phyloP scores from a whole-genome alignment of 2,797 vertebrate species.

The Mustela erminea region DNA sequence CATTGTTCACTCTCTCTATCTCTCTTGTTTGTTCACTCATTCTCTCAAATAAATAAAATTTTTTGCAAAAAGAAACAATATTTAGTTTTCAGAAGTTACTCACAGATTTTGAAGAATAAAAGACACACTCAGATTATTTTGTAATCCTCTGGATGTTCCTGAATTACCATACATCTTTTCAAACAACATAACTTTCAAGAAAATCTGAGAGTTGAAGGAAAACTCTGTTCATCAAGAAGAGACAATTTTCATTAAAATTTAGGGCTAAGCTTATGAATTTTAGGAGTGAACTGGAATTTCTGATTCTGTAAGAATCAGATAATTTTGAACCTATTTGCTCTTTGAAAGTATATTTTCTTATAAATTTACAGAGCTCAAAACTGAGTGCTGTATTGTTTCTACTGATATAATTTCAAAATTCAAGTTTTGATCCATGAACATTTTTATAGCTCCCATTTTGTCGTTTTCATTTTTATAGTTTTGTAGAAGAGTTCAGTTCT shows the following conservation, averaged over 20 bases:
- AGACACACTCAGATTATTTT: neutral
- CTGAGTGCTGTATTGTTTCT: neutral
- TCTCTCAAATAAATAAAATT: no score
- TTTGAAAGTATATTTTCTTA: constrained; percentile 24
- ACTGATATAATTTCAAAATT: neutral
- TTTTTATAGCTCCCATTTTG: neutral
- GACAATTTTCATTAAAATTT: neutral
- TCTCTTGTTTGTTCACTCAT: no score
- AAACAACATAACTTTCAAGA: neutral
- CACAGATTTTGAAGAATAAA: neutral
- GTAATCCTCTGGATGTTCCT: neutral
- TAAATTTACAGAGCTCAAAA: neutral
- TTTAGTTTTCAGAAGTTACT: neutral
- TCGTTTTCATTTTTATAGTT: neutral
- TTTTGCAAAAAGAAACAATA: neutral
- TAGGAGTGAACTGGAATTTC: neutral
- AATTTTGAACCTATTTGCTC: neutral
- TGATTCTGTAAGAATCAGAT: neutral
- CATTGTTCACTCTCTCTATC: no score
- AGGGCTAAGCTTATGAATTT: neutral
- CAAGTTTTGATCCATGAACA: neutral
- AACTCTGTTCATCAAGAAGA: neutral
- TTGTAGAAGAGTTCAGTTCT: neutral
- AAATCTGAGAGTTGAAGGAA: neutral
- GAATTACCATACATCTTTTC: neutral